Evolutionary conservation across 2,888 invertebrate species (phyloP).

Genomic region (Fragum fragum): DNA sequence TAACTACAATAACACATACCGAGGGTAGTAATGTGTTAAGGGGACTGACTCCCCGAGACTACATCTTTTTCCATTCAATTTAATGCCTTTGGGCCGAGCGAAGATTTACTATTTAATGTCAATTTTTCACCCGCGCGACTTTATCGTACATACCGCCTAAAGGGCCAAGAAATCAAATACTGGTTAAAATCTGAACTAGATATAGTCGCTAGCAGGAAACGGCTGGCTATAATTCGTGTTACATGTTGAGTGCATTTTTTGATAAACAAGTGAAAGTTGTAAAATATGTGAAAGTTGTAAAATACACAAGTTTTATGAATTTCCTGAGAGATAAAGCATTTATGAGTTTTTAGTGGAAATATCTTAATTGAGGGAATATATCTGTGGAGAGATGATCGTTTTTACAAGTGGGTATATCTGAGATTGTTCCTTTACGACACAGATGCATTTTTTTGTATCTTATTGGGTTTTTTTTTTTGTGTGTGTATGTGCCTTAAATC

Average conservation of each 20-base stretch:
- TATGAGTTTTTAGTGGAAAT: slow-evolving; percentile 3
- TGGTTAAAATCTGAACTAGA: background rate
- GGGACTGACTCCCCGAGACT: background rate
- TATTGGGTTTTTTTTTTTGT: too few species aligned
- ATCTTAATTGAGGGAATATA: background rate
- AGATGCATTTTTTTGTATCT: too few species aligned
- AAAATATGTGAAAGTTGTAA: background rate
- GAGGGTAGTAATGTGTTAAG: too few species aligned
- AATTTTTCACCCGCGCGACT: slow-evolving; percentile 18
- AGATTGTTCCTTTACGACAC: too few species aligned
- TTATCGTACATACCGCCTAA: slow-evolving; percentile 11
- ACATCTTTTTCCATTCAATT: slow-evolving; percentile 21
- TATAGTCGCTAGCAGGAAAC: slow-evolving; percentile 4
- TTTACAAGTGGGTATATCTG: background rate
- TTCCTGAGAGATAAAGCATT: background rate
- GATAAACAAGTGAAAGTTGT: slow-evolving; percentile 10
- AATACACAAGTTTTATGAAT: background rate
- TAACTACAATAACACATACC: too few species aligned
- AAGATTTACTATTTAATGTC: slow-evolving; percentile 32
- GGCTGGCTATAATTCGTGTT: background rate
- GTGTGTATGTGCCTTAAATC: too few species aligned
- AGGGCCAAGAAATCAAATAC: slow-evolving; percentile 15
- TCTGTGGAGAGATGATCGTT: slow-evolving; percentile 1
- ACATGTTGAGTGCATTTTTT: slow-evolving; percentile 29
- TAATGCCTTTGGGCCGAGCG: slow-evolving; percentile 17